Conservation (phyloP, 2,888 invertebrate genomes). For the Xanthia icteritia region DNA sequence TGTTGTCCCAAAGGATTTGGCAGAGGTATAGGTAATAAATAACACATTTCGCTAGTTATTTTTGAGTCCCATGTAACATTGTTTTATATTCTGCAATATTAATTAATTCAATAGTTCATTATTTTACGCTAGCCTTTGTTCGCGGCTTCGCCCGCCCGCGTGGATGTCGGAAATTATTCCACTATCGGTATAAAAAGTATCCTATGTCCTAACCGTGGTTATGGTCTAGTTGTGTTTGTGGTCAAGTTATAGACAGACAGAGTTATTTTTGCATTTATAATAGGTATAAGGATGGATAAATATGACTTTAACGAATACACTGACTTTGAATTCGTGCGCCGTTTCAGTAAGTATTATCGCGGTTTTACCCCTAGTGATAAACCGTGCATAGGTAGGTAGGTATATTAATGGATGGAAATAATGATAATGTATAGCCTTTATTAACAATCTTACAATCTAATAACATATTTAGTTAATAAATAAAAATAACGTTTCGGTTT, state of each 20-base stretch:
- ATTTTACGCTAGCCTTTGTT: background rate
- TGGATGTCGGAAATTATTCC: background rate
- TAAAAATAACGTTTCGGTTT: too few relatives aligned
- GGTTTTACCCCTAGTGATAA: background rate
- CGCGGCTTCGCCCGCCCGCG: background rate
- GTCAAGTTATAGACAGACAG: background rate
- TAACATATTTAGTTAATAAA: too few relatives aligned
- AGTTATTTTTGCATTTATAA: background rate
- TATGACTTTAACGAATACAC: background rate
- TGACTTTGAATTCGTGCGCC: background rate
- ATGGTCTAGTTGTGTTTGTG: background rate
- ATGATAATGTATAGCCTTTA: too few relatives aligned
- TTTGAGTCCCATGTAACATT: too few relatives aligned
- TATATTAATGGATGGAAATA: background rate
- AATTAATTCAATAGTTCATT: background rate
- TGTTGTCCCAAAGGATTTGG: too few relatives aligned
- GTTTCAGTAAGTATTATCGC: background rate
- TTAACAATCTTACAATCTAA: too few relatives aligned
- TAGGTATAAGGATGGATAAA: background rate
- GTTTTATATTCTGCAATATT: background rate
- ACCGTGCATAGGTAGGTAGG: background rate
- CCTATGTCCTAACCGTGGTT: background rate
- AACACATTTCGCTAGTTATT: too few relatives aligned
- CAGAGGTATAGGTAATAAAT: too few relatives aligned
- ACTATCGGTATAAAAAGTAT: background rate